Percentiles rank a stretch among this genome's conserved stretches.
These are phyloP conservation scores for Gymnoscopelus braueri DNA, from an alignment of 2,797 vertebrate genomes.

Conservation along the genomic window DNA sequence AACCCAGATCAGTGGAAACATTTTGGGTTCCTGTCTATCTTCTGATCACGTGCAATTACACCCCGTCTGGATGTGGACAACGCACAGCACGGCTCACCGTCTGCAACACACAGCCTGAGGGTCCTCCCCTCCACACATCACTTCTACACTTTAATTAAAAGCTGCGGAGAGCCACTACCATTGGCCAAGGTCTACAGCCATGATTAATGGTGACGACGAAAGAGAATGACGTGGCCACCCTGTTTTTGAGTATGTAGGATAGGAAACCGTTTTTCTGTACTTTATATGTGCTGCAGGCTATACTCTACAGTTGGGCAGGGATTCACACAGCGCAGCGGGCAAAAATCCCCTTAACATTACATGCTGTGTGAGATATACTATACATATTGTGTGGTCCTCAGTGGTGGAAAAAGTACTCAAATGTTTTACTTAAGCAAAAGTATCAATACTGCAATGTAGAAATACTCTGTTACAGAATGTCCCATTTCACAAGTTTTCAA, in stretches of 20 bases:
- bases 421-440: no score
- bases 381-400: no score
- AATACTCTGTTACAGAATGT: no score
- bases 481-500: no score
- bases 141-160: conserved; percentile 20
- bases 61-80: not conserved
- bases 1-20: not conserved
- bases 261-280: conserved; percentile 3
- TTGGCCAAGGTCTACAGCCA: not conserved
- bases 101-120: not conserved
- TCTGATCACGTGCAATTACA: conserved; percentile 10
- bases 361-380: conserved; percentile 1
- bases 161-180: not conserved
- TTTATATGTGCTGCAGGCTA: not conserved
- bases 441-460: no score
- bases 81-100: not conserved
- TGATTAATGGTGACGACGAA: not conserved
- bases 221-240: not conserved
- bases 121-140: not conserved
- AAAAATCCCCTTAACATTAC: not conserved
- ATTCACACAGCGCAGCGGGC: not conserved
- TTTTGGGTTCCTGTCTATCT: not conserved
- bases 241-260: not conserved
- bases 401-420: no score
- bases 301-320: not conserved